phyloP scores from a whole-genome alignment of 2,113 vertebrate genomes.

The Cyprinus carpio region DNA sequence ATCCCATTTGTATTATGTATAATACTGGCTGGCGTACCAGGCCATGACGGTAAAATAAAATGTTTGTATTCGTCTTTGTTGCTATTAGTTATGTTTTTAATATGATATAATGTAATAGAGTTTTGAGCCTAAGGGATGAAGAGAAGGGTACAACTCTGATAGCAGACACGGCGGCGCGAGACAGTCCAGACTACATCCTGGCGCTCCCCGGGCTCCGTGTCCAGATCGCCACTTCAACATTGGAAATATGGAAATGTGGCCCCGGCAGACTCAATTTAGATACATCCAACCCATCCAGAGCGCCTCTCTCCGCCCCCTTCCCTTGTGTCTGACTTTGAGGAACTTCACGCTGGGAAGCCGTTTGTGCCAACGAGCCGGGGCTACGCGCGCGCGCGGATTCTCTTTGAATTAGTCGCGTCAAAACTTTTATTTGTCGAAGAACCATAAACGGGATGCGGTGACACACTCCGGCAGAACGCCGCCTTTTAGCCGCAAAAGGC shows the following conservation, averaged over 20 bases:
- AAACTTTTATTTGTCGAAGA: slow-evolving; percentile 8
- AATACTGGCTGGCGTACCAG: background rate
- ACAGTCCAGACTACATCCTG: slow-evolving; percentile 6
- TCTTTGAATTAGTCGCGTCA: background rate
- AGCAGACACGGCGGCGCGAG: background rate
- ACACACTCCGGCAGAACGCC: background rate
- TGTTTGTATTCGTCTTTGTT: background rate
- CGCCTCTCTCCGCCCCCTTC: slow-evolving; percentile 50
- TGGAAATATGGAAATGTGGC: slow-evolving; percentile 46
- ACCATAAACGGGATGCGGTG: background rate
- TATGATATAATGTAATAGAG: background rate
- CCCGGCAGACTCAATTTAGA: slow-evolving; percentile 30
- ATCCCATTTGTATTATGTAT: background rate
- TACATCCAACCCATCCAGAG: slow-evolving; percentile 29
- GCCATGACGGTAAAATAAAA: background rate
- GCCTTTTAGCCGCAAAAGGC: background rate
- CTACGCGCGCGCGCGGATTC: background rate
- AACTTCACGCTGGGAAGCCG: background rate
- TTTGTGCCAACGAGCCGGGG: background rate
- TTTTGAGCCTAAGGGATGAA: background rate
- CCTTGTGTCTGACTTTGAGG: slow-evolving; percentile 33
- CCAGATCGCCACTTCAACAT: slow-evolving; percentile 44
- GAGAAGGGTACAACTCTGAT: background rate
- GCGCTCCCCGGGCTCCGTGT: slow-evolving; percentile 25
- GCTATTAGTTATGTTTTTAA: background rate